A percentile compares a stretch with the other conserved stretches of the same genome.
Evolutionary conservation across 2,797 vertebrate species (phyloP).

Genomic region (Capromys pilorides): DNA sequence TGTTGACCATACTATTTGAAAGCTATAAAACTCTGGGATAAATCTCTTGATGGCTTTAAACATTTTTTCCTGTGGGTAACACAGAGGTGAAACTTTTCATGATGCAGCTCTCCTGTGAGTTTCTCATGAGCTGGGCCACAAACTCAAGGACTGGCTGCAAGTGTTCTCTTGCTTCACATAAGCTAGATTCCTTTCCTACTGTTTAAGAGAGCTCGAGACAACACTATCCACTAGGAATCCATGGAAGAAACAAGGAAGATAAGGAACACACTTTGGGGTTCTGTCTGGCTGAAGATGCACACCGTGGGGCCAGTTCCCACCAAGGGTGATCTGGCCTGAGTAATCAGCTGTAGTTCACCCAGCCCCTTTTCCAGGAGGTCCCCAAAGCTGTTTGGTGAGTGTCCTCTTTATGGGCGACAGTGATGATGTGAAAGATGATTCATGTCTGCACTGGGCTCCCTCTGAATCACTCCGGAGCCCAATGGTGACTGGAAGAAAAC

Average conservation of each 20-base stretch:
- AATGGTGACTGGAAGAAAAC: slow-evolving; percentile 55
- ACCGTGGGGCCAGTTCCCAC: not conserved
- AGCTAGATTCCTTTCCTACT: not conserved
- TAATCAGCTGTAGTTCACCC: not conserved
- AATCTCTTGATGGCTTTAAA: not conserved
- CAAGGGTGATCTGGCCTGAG: not conserved
- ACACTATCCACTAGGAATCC: not conserved
- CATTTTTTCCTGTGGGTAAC: not conserved
- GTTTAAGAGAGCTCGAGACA: not conserved
- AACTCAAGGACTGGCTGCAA: not conserved
- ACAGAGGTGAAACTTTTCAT: not conserved
- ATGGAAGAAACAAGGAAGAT: not conserved
- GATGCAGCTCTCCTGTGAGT: not conserved
- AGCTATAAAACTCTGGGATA: not conserved
- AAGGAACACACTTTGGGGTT: not conserved
- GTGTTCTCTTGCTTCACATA: not conserved
- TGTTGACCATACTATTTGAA: not conserved
- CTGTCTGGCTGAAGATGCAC: not conserved
- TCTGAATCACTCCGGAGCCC: slow-evolving; percentile 60
- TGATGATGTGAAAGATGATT: slow-evolving; percentile 20
- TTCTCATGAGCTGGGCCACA: not conserved
- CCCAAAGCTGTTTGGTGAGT: not conserved
- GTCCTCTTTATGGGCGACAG: not conserved
- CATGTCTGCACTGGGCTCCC: not conserved
- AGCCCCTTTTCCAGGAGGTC: slow-evolving; percentile 41